Conservation (phyloP, 1,140 invertebrate genomes). For the Polypedilum pembai region DNA sequence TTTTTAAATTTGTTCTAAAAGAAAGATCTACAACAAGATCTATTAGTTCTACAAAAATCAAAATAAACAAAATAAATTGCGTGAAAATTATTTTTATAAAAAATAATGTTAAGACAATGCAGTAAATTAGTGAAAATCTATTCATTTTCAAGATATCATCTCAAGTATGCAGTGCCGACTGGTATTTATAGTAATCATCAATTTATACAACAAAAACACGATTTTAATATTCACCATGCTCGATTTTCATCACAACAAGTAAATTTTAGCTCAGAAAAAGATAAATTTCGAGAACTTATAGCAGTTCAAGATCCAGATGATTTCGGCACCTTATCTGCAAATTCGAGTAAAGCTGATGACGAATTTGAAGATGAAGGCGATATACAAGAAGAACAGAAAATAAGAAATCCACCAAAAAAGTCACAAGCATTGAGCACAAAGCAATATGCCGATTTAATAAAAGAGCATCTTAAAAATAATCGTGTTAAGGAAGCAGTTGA, state of each 20-base stretch:
- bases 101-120: not conserved
- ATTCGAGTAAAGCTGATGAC: conserved; percentile 32
- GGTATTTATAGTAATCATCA: not conserved
- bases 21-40: not conserved
- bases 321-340: conserved; percentile 45
- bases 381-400: conserved; percentile 48
- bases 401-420: conserved; percentile 43
- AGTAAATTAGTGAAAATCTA: not conserved
- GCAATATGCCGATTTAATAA: conserved; percentile 62
- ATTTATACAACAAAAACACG: not conserved
- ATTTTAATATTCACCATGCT: not conserved
- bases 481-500: conserved; percentile 64
- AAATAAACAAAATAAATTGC: not conserved
- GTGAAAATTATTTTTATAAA: not conserved
- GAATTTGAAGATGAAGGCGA: conserved; percentile 47
- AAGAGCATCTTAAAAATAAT: conserved; percentile 52
- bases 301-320: conserved; percentile 44
- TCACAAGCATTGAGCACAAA: conserved; percentile 48
- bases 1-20: too few species aligned
- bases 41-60: not conserved
- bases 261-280: not conserved
- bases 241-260: not conserved
- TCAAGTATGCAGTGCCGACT: not conserved
- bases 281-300: not conserved
- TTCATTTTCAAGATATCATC: not conserved